A percentile compares a stretch with the other conserved stretches of the same genome.
phyloP scores from a whole-genome alignment of 2,797 vertebrate genomes.

The Phalanger gymnotis region DNA sequence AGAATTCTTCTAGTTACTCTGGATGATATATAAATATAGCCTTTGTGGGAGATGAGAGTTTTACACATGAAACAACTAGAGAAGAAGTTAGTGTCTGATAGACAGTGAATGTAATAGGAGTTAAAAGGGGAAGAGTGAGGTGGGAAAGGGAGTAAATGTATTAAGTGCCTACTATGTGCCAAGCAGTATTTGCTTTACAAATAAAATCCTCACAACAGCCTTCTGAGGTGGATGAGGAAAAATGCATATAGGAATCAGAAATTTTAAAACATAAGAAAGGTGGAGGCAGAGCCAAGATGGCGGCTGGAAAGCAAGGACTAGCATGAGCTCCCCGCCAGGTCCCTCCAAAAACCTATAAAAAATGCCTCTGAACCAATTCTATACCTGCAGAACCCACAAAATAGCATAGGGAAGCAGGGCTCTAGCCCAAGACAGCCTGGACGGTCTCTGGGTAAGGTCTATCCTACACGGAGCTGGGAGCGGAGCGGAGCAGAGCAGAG shows the following conservation, averaged over 20 bases:
- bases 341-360: too few species aligned
- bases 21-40: not conserved
- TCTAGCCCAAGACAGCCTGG: too few species aligned
- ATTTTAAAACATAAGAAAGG: not conserved
- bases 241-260: not conserved
- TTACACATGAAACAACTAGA: not conserved
- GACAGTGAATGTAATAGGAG: not conserved
- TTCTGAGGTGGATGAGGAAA: not conserved
- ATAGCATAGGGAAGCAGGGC: too few species aligned
- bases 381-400: too few species aligned
- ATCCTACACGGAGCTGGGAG: too few species aligned
- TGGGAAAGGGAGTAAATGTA: not conserved
- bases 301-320: too few species aligned
- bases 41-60: not conserved
- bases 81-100: not conserved
- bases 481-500: too few species aligned
- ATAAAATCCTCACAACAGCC: not conserved
- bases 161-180: not conserved
- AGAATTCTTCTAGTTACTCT: not conserved
- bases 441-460: too few species aligned
- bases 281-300: too few species aligned
- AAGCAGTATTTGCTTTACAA: not conserved
- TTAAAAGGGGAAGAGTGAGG: not conserved
- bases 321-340: too few species aligned
- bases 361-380: too few species aligned